A percentile compares a stretch with the other conserved stretches of the same genome.
Conservation (phyloP, 2,797 vertebrate species). For the Muscicapa comitata region DNA sequence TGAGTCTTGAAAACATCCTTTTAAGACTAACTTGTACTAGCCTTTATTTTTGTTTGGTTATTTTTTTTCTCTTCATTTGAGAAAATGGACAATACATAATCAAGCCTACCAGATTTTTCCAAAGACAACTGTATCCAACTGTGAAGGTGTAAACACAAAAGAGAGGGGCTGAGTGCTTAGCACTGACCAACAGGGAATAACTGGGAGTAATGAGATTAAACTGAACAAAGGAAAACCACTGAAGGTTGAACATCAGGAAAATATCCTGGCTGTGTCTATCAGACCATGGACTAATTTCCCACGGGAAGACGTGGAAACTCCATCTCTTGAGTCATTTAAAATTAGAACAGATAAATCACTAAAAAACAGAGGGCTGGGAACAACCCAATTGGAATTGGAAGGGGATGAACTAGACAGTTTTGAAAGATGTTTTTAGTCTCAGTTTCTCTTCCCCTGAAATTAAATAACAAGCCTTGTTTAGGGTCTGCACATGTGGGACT, state of each 20-base stretch:
- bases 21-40: neutral
- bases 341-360: slow-evolving; percentile 49
- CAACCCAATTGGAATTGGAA: neutral
- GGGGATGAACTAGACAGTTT: neutral
- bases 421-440: neutral
- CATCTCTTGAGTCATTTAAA: slow-evolving; percentile 57
- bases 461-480: neutral
- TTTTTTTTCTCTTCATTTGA: neutral
- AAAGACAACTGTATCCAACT: neutral
- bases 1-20: neutral
- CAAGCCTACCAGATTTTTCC: neutral
- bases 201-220: slow-evolving; percentile 66
- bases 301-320: slow-evolving; percentile 56
- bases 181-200: slow-evolving; percentile 12
- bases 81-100: neutral
- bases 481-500: neutral
- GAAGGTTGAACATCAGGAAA: slow-evolving; percentile 62
- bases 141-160: slow-evolving; percentile 28
- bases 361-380: neutral
- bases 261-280: slow-evolving; percentile 56
- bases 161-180: neutral
- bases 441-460: slow-evolving; percentile 11
- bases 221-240: slow-evolving; percentile 63
- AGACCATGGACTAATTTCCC: slow-evolving; percentile 70
- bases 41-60: neutral